phyloP scores from a whole-genome alignment of 2,797 vertebrate genomes.

The Gambelia wislizenii region DNA sequence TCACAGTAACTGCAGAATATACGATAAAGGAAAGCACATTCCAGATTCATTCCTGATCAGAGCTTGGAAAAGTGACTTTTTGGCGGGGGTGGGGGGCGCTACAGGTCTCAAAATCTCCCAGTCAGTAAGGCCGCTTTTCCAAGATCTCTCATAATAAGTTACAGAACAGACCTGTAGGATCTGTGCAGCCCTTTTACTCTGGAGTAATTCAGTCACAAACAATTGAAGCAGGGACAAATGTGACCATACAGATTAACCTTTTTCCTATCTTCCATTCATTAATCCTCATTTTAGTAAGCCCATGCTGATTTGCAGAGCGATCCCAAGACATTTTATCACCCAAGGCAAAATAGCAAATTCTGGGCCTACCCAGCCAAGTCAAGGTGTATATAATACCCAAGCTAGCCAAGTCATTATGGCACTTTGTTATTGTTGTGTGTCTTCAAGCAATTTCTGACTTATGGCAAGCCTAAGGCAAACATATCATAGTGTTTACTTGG shows the following conservation, averaged over 20 bases:
- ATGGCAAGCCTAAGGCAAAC: too few species aligned
- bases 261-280: too few species aligned
- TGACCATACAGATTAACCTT: background rate
- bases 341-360: background rate
- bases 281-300: too few species aligned
- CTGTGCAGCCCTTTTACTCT: background rate
- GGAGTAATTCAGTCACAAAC: background rate
- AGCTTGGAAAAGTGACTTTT: too few species aligned
- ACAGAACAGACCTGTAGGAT: slow-evolving; percentile 36
- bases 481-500: too few species aligned
- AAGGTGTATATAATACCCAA: background rate
- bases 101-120: too few species aligned
- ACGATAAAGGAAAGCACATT: slow-evolving; percentile 11
- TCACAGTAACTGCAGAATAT: slow-evolving; percentile 23
- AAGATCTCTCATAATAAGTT: slow-evolving; percentile 45
- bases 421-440: too few species aligned
- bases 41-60: background rate
- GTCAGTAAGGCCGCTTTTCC: too few species aligned
- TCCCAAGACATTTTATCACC: background rate
- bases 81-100: too few species aligned
- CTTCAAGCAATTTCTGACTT: too few species aligned
- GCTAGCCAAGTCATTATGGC: background rate
- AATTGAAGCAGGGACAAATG: background rate
- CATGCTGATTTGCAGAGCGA: background rate
- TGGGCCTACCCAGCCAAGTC: background rate